A percentile compares a stretch with the other conserved stretches of the same genome.
phyloP scores from a whole-genome alignment of 2,888 invertebrate genomes.

The Plutella xylostella region DNA sequence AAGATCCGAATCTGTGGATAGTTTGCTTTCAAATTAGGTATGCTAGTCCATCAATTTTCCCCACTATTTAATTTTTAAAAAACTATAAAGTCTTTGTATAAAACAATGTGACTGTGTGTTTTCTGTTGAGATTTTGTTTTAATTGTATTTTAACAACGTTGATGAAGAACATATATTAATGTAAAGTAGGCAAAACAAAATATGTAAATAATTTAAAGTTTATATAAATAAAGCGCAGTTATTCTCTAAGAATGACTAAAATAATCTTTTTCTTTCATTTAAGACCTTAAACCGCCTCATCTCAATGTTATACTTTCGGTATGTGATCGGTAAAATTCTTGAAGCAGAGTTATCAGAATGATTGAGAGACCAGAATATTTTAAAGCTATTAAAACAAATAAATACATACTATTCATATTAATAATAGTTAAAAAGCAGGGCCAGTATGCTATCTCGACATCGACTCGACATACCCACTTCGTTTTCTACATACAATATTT shows the following conservation, averaged over 20 bases:
- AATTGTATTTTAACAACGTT: slow-evolving; percentile 68
- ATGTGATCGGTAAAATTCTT: too few species aligned
- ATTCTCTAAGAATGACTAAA: slow-evolving; percentile 57
- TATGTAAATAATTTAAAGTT: slow-evolving; percentile 70
- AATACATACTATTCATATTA: too few species aligned
- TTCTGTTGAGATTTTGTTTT: slow-evolving; percentile 64
- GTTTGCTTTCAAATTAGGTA: slow-evolving; percentile 47
- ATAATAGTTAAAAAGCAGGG: too few species aligned
- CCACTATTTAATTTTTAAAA: slow-evolving; percentile 45
- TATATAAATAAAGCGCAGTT: slow-evolving; percentile 64
- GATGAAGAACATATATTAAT: slow-evolving; percentile 52
- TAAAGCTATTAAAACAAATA: too few species aligned
- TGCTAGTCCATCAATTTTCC: slow-evolving; percentile 59
- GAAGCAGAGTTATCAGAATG: too few species aligned
- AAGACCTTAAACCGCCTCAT: too few species aligned
- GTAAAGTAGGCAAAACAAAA: slow-evolving; percentile 65
- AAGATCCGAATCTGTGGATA: slow-evolving; percentile 27
- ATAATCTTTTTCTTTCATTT: slow-evolving; percentile 22
- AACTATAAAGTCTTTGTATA: slow-evolving; percentile 29
- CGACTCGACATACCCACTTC: too few species aligned
- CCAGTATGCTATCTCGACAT: too few species aligned
- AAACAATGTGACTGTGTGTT: slow-evolving; percentile 31
- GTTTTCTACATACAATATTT: too few species aligned
- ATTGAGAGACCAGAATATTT: too few species aligned
- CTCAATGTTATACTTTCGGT: too few species aligned